Evolutionary conservation across 2,888 invertebrate species (phyloP).

Genomic region (Galerucella nymphaeae): DNA sequence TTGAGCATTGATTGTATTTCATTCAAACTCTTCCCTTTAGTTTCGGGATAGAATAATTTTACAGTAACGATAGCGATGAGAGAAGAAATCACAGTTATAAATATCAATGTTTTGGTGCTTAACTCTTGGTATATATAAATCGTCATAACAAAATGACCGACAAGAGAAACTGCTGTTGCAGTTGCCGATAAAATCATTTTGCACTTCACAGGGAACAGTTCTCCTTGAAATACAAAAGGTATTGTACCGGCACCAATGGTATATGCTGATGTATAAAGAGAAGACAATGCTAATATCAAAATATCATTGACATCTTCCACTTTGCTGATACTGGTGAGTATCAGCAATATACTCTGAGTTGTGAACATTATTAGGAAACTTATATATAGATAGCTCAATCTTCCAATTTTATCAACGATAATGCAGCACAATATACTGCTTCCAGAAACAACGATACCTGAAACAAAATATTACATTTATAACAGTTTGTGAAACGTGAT

Average conservation of each 20-base stretch:
- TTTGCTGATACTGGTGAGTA: neutral
- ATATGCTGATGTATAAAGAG: neutral
- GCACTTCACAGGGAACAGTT: conserved; percentile 13
- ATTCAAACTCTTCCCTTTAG: conserved; percentile 8
- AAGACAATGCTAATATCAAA: neutral
- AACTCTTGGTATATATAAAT: neutral
- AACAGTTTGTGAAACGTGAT: neutral
- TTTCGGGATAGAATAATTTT: conserved; percentile 3
- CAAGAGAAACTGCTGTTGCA: neutral
- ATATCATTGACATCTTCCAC: neutral
- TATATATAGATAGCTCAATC: neutral
- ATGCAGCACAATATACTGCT: neutral
- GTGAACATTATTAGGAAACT: neutral
- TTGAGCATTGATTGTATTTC: neutral
- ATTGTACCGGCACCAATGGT: conserved; percentile 12
- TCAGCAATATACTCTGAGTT: neutral
- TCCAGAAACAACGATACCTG: neutral
- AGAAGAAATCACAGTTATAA: neutral
- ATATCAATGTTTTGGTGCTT: neutral
- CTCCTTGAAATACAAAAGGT: conserved; percentile 3
- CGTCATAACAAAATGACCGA: neutral
- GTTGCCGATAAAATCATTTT: conserved; percentile 16
- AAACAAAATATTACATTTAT: neutral
- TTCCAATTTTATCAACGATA: neutral
- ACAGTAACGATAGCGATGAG: neutral